Base-by-base conservation (phyloP, 2,888 invertebrate species). In the Dione juno region DNA sequence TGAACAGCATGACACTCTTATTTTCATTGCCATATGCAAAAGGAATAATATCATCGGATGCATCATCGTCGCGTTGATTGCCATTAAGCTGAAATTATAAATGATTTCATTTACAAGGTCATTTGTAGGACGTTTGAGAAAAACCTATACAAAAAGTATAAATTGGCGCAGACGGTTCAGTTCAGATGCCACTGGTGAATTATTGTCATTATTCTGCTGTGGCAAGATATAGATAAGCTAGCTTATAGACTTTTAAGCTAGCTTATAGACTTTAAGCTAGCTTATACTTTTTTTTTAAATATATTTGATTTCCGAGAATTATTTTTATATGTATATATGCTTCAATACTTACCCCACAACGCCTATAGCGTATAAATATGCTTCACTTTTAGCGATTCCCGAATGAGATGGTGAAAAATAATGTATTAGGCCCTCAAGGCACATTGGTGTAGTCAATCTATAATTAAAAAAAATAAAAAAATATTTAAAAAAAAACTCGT, bases 311-410 rank as follows among this genome's bases (percentile, higher is more conserved):
- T 3, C 3, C 13, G 13, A 13, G 3, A 43, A 43, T 11, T 13
- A 43, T 13, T 3, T n/a, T n/a, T n/a, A n/a, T n/a, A n/a, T n/a
- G n/a, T n/a, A n/a, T n/a, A n/a, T n/a, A n/a, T n/a, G n/a, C n/a
- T n/a, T n/a, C 13, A 40, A 3, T 1, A 54, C 87, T 81, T 76
- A 90, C 81, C 88, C 88, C 0, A 96, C 95, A 35, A 97, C 95
- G 0, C 95, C 95, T 0, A 89, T 83, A 0, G 96, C 96, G 83
- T 95, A 96, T 14, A 95, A 79, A 79, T 96, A 96, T 0, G 96
- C 96, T 14, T 95, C 88, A 0, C 92, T 81, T 0, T 88, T 85
- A 10, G 88, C 84, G 13, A 95, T 86, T 0, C 91, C 88, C 0
- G 80, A 79, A 74, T 88, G 86, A 0, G 89, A 81, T 40, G 94